Percentiles rank a stretch among this genome's conserved stretches.
Evolutionary conservation across 2,888 invertebrate genomes (phyloP).

Genomic region (Melanophora roralis): DNA sequence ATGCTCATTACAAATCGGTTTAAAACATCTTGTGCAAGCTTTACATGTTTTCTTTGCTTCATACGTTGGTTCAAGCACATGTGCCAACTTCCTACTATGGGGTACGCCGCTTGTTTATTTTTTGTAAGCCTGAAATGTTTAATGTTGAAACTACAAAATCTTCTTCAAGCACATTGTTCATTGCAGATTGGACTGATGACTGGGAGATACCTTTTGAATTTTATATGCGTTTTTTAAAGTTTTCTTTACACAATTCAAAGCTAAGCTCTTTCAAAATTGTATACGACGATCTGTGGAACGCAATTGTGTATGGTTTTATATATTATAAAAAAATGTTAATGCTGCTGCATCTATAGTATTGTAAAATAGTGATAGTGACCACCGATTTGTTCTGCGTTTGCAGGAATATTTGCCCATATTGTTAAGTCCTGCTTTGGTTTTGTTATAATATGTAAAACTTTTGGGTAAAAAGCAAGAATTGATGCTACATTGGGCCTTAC

Average conservation of each 20-base stretch:
- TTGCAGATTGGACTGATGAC: background rate
- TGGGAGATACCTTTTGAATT: background rate
- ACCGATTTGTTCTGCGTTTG: slow-evolving; percentile 3
- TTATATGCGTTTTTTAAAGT: background rate
- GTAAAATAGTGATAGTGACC: background rate
- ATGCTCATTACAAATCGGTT: too few species aligned
- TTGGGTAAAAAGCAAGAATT: too few species aligned
- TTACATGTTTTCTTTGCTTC: too few species aligned
- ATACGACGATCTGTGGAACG: background rate
- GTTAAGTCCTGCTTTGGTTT: too few species aligned
- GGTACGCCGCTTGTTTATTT: too few species aligned
- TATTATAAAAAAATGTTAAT: background rate
- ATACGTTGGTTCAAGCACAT: too few species aligned
- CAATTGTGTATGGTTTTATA: background rate
- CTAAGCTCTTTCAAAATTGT: background rate
- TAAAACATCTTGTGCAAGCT: background rate
- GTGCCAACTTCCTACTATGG: too few species aligned
- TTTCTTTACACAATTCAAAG: too few species aligned
- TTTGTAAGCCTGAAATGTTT: background rate
- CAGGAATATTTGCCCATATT: background rate
- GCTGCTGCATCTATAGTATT: slow-evolving; percentile 2
- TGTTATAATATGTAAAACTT: too few species aligned
- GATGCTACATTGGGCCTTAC: too few species aligned
- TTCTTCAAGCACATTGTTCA: background rate
- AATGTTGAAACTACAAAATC: background rate